Conservation (phyloP, 1,140 invertebrate genomes). For the Ridgeia piscesae region DNA sequence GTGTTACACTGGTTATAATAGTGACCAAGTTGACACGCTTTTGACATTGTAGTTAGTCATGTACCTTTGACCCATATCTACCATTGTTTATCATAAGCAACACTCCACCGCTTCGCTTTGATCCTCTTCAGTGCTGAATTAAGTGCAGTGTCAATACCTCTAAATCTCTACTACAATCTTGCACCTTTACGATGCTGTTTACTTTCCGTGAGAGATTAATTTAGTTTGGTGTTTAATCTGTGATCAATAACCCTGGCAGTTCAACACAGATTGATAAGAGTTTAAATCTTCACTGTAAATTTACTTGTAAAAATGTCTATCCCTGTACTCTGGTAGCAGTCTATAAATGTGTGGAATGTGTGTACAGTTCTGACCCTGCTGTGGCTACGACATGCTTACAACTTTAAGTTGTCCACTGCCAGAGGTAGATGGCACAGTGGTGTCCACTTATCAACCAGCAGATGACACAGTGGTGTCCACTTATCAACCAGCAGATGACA, state of each 20-base stretch:
- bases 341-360: neutral
- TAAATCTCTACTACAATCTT: neutral
- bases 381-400: neutral
- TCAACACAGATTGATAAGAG: neutral
- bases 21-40: neutral
- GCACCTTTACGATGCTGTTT: neutral
- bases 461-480: neutral
- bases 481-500: neutral
- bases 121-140: neutral
- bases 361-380: neutral
- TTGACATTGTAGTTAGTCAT: neutral
- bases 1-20: neutral
- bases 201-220: neutral
- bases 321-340: neutral
- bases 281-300: slow-evolving; percentile 2
- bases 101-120: neutral
- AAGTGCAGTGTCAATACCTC: neutral
- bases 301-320: neutral
- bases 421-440: neutral
- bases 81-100: neutral
- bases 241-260: neutral
- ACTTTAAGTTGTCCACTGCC: neutral
- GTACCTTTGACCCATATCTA: neutral
- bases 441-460: neutral
- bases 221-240: neutral